Evolutionary conservation across 2,888 invertebrate species (phyloP).

Genomic region (Ctenicera cuprea): DNA sequence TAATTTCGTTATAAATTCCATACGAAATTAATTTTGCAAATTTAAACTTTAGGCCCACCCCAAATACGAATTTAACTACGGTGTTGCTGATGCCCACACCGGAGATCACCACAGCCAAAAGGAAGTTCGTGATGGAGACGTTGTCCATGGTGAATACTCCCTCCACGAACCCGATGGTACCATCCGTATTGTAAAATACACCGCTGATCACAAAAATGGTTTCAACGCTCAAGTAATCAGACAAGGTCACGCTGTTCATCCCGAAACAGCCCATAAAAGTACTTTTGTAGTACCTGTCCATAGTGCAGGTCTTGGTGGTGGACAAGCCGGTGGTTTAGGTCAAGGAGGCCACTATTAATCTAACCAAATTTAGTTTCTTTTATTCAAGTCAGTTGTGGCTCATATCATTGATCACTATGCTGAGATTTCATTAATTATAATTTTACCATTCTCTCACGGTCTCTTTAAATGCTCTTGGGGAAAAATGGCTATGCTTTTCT

Average conservation of each 20-base stretch:
- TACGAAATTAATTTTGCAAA: background rate
- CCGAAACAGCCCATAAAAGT: constrained; percentile 43
- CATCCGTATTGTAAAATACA: constrained; percentile 74
- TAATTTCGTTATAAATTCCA: background rate
- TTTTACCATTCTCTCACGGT: background rate
- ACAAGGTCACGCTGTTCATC: constrained; percentile 54
- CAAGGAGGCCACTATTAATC: background rate
- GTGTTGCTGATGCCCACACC: constrained; percentile 76
- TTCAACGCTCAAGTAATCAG: constrained; percentile 63
- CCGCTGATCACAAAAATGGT: constrained; percentile 74
- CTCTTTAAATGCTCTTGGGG: too few species aligned
- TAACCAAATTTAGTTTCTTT: background rate
- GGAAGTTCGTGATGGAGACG: constrained; percentile 74
- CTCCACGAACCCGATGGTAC: constrained; percentile 74
- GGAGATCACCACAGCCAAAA: constrained; percentile 77
- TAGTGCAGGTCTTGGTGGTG: background rate
- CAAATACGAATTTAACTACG: constrained; percentile 76
- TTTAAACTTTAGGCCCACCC: constrained; percentile 75
- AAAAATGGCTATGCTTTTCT: too few species aligned
- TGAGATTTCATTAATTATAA: background rate
- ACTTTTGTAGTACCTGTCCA: constrained; percentile 9
- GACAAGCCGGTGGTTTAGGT: constrained; percentile 2
- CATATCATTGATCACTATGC: background rate
- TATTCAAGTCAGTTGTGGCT: background rate
- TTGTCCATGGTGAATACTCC: constrained; percentile 73